These are phyloP conservation scores for Diachasmimorpha longicaudata DNA, from an alignment of 1,140 invertebrate genomes.

Conservation along the genomic window DNA sequence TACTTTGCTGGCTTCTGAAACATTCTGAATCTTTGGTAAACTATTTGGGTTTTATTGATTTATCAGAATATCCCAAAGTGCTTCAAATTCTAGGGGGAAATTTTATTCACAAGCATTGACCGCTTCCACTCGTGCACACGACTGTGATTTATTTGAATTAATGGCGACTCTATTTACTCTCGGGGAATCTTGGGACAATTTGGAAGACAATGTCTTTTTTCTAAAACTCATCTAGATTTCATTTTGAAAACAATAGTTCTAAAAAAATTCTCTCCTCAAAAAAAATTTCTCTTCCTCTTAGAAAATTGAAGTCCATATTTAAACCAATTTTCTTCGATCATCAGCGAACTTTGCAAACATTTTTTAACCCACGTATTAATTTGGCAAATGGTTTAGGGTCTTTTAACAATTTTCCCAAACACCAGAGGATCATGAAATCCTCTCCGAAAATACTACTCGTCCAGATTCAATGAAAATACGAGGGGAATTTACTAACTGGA, in stretches of 20 bases:
- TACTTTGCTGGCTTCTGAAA: constrained; percentile 35
- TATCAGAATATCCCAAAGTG: background rate
- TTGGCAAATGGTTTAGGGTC: background rate
- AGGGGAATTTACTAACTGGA: background rate
- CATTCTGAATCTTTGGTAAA: constrained; percentile 36
- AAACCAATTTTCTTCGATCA: too few relatives aligned
- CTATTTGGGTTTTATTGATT: constrained; percentile 1
- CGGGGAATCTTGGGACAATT: too few relatives aligned
- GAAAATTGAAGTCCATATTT: too few relatives aligned
- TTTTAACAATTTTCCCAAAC: background rate
- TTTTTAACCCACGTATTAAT: too few relatives aligned
- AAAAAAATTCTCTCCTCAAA: too few relatives aligned
- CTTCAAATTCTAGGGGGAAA: background rate
- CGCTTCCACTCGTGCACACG: background rate
- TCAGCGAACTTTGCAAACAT: too few relatives aligned
- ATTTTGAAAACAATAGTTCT: too few relatives aligned
- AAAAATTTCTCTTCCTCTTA: too few relatives aligned
- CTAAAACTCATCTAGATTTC: too few relatives aligned
- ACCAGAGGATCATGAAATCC: background rate
- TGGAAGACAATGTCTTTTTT: too few relatives aligned
- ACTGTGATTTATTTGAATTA: background rate
- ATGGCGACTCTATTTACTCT: background rate
- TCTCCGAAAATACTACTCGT: too few relatives aligned
- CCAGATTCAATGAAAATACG: background rate
- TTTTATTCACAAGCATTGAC: background rate